phyloP scores from a whole-genome alignment of 2,888 invertebrate species.

The Notocelia uddmanniana region DNA sequence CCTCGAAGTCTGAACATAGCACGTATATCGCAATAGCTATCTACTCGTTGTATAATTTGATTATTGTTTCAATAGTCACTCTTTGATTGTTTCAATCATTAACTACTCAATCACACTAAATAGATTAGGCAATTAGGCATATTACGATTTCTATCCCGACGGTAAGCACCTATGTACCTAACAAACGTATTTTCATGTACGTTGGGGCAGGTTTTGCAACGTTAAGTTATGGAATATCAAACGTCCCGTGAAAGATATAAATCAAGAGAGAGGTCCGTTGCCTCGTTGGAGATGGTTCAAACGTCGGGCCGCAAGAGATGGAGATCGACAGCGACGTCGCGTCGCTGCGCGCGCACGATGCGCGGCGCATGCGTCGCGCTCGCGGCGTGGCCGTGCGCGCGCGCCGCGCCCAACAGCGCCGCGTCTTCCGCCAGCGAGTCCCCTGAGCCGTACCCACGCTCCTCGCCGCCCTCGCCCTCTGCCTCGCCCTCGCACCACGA shows the following conservation, averaged over 20 bases:
- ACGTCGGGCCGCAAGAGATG: constrained; percentile 80
- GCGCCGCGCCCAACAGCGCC: constrained; percentile 71
- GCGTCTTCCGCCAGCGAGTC: constrained; percentile 83
- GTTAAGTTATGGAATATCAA: constrained; percentile 23
- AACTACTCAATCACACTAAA: constrained; percentile 58
- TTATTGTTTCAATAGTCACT: constrained; percentile 65
- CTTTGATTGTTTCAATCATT: constrained; percentile 54
- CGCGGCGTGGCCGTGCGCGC: constrained; percentile 45
- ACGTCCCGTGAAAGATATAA: constrained; percentile 31
- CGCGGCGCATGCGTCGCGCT: constrained; percentile 61
- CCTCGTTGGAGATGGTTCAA: constrained; percentile 55
- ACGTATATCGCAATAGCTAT: constrained; percentile 49
- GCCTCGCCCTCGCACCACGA: constrained; percentile 85
- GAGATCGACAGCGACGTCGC: constrained; percentile 80
- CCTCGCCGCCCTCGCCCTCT: constrained; percentile 75
- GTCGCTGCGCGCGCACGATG: constrained; percentile 68
- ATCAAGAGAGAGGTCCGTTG: constrained; percentile 41
- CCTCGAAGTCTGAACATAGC: constrained; percentile 6
- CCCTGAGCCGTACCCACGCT: constrained; percentile 83
- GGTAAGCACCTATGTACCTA: constrained; percentile 65
- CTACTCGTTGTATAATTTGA: constrained; percentile 72
- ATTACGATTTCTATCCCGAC: constrained; percentile 65
- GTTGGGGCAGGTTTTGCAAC: constrained; percentile 57
- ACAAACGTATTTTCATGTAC: constrained; percentile 60
- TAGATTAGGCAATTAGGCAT: constrained; percentile 51